These are phyloP conservation scores for Mandrillus leucophaeus DNA, from an alignment of 2,113 vertebrate species.

Conservation along the genomic window DNA sequence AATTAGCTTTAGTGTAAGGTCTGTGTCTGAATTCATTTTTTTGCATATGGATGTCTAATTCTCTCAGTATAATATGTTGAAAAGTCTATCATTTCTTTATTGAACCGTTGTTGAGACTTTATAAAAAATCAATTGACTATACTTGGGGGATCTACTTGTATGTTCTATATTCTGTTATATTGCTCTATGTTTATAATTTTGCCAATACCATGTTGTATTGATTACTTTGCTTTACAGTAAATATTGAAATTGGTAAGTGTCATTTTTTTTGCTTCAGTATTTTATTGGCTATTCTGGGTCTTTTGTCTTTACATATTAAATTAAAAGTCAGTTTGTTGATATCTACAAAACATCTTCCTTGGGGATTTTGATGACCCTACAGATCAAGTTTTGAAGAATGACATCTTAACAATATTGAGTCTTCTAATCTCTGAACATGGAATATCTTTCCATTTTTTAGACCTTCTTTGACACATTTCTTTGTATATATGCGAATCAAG, in stretches of 20 bases:
- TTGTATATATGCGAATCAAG: not conserved
- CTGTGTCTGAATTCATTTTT: not conserved
- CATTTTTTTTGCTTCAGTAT: not conserved
- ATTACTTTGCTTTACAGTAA: not conserved
- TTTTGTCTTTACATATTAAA: not conserved
- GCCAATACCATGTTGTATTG: not conserved
- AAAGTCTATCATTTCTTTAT: not conserved
- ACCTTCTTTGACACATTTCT: not conserved
- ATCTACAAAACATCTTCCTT: not conserved
- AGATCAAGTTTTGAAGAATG: not conserved
- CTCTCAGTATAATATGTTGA: not conserved
- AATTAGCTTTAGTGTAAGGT: not conserved
- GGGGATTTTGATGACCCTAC: not conserved
- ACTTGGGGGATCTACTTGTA: not conserved
- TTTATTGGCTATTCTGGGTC: not conserved
- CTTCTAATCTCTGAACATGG: not conserved
- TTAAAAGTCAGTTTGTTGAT: not conserved
- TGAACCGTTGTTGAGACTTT: not conserved
- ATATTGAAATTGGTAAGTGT: not conserved
- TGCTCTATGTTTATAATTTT: not conserved
- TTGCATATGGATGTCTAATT: not conserved
- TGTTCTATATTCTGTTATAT: not conserved
- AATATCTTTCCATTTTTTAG: not conserved
- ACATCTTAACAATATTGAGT: not conserved
- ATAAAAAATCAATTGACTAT: not conserved